phyloP scores from a whole-genome alignment of 2,797 vertebrate genomes.

The Melanotaenia pygmaea region DNA sequence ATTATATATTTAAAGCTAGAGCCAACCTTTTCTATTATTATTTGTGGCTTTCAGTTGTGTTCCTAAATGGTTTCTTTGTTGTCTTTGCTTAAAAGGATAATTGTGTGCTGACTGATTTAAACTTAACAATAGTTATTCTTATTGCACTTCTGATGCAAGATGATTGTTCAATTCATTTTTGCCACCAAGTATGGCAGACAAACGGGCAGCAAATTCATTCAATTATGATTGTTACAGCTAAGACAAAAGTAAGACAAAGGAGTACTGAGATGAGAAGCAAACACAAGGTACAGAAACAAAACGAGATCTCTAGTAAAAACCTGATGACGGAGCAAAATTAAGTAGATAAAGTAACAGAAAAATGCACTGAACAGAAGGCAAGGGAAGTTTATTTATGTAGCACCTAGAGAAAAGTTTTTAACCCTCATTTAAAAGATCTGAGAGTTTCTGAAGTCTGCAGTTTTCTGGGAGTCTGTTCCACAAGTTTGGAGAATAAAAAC shows the following conservation, averaged over 20 bases:
- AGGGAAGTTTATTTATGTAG: no score
- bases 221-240: background rate
- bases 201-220: conserved; percentile 24
- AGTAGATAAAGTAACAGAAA: no score
- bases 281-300: background rate
- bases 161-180: conserved; percentile 12
- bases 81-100: conserved; percentile 47
- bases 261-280: conserved; percentile 5
- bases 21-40: conserved; percentile 28
- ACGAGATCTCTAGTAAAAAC: no score
- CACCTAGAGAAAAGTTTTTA: no score
- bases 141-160: conserved; percentile 16
- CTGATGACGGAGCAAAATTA: no score
- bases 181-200: background rate
- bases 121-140: conserved; percentile 36
- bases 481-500: no score
- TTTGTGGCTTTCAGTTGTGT: conserved; percentile 39
- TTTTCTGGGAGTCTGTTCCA: no score
- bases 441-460: no score
- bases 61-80: conserved; percentile 52
- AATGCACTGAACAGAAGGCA: no score
- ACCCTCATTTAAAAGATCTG: no score
- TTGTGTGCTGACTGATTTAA: conserved; percentile 37
- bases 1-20: conserved; percentile 37
- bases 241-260: no score